Base-by-base conservation (phyloP, 2,888 invertebrate species). In the Philaethria dido region DNA sequence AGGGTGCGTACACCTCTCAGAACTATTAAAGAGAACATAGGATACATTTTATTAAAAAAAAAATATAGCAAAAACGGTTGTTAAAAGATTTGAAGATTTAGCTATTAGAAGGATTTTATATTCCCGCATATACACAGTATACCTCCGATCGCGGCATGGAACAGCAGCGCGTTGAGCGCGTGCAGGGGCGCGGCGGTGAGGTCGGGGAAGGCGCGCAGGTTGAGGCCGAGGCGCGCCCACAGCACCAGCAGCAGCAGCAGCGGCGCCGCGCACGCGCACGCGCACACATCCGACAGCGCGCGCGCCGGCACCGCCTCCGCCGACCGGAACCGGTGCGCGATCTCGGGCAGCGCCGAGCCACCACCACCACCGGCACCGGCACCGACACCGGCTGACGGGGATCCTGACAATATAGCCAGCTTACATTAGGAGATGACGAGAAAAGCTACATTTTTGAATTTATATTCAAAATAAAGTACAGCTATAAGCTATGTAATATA, bases 251-350 rank as follows among this genome's bases (percentile, higher is more conserved):
- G 94, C 72, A 98, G 83, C 64, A 98, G 89, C 71, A 99, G 93
- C 33, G 99, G 98, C 39, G 97, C 94, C 8, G 96, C 93, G 75
- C 96, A 96, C 11, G 98, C 93, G 39, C 94, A 94, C 62, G 98
- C 98, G 93, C 99, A 99, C 70, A 98, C 93, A 87, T 98, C 96
- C 0, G 99, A 99, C 64, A 99, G 95, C 50, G 95, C 84, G 45
- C 95, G 95, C 42, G 99, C 94, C 63, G 99, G 99, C 55, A 99
- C 95, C 78, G 97, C 95, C 86, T 99, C 99, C 0, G 99, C 96
- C 80, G 95, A 94, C 52, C 99, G 96, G 95, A 99, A 99, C 91
- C 94, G 87, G 92, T 99, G 99, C 72, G 89, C 79, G 74, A 96
- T 94, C 90, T 94, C 94, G 0, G 94, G 92, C 72, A 93, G 93